Conservation (phyloP, 2,888 invertebrate genomes). For the Euplagia quadripunctaria region DNA sequence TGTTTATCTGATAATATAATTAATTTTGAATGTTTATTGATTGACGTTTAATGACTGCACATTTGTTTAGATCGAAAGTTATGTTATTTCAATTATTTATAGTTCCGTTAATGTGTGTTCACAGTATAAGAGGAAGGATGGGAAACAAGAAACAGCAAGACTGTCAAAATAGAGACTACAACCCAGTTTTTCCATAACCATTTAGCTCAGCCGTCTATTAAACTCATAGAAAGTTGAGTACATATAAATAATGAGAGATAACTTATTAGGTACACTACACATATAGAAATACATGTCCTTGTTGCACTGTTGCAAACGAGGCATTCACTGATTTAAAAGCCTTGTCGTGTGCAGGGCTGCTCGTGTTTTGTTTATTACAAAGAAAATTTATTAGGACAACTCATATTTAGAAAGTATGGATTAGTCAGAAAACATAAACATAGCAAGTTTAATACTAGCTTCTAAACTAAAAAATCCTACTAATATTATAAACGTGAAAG, state of each 20-base stretch:
- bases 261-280: slow-evolving; percentile 25
- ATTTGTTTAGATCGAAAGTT: slow-evolving; percentile 8
- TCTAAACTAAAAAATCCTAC: no score
- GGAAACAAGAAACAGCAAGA: no score
- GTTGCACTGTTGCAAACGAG: slow-evolving; percentile 37
- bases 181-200: no score
- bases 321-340: slow-evolving; percentile 32
- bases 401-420: neutral
- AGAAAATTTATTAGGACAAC: neutral
- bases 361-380: neutral
- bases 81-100: neutral
- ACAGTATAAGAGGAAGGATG: no score
- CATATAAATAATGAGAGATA: slow-evolving; percentile 12
- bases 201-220: neutral
- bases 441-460: no score
- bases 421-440: no score
- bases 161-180: no score
- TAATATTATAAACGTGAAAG: no score
- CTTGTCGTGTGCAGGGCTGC: slow-evolving; percentile 12
- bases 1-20: slow-evolving; percentile 35
- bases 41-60: neutral
- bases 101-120: neutral
- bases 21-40: slow-evolving; percentile 45
- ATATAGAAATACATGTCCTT: slow-evolving; percentile 20
- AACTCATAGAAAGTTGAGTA: neutral